These are phyloP conservation scores for Dryomyza anilis DNA, from an alignment of 2,888 invertebrate genomes.

Conservation along the genomic window DNA sequence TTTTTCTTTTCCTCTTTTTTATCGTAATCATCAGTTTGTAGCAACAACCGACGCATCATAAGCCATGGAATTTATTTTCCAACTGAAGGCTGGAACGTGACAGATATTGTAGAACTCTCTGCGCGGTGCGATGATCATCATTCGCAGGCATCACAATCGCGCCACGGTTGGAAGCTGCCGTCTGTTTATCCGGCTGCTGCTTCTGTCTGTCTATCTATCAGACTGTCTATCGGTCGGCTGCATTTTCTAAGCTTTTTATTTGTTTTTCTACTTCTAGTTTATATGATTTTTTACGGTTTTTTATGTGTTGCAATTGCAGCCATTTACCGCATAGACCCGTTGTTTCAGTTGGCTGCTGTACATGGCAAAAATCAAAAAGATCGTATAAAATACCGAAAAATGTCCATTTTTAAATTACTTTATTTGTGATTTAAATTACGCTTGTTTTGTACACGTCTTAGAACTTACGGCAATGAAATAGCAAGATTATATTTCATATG, in stretches of 20 bases:
- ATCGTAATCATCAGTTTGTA: slow-evolving; percentile 10
- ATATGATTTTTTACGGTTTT: not conserved
- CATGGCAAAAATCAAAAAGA: slow-evolving; percentile 4
- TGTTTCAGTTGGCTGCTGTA: slow-evolving; percentile 22
- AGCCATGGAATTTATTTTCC: slow-evolving; percentile 15
- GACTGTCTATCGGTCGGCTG: too few species aligned
- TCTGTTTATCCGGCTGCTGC: not conserved
- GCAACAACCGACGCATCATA: not conserved
- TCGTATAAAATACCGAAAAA: not conserved
- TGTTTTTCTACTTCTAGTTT: not conserved
- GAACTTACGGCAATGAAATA: too few species aligned
- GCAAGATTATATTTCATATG: too few species aligned
- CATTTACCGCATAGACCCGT: too few species aligned
- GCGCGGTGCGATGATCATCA: too few species aligned
- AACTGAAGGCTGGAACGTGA: slow-evolving; percentile 38
- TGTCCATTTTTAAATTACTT: too few species aligned
- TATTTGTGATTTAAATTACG: too few species aligned
- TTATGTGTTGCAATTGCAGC: not conserved
- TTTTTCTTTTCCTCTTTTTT: not conserved
- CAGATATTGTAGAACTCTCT: slow-evolving; percentile 38
- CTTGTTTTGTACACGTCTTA: too few species aligned
- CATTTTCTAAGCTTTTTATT: not conserved
- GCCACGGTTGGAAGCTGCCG: too few species aligned
- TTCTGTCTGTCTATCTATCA: too few species aligned
- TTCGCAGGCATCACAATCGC: too few species aligned